phyloP scores from a whole-genome alignment of 2,797 vertebrate species.

The Gymnopithys bicolor region DNA sequence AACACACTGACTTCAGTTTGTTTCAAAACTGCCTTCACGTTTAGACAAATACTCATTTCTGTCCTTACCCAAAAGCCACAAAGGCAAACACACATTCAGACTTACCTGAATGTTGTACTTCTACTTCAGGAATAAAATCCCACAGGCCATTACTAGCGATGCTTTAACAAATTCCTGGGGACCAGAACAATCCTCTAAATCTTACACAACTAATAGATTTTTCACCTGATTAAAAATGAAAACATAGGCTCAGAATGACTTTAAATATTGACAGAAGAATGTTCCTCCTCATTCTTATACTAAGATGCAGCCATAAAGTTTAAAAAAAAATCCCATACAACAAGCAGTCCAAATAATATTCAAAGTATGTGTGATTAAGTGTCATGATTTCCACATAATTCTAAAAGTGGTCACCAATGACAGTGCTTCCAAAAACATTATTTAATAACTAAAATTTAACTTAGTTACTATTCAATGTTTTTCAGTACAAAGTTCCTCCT shows the following conservation, averaged over 20 bases:
- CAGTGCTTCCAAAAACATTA: background rate
- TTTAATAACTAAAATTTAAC: constrained; percentile 36
- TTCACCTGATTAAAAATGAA: background rate
- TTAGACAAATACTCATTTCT: background rate
- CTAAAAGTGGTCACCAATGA: background rate
- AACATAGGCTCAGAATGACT: background rate
- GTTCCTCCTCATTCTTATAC: background rate
- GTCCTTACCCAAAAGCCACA: background rate
- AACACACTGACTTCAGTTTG: background rate
- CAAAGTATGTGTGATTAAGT: background rate
- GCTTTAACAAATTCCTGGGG: background rate
- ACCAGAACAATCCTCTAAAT: background rate
- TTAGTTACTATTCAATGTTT: background rate
- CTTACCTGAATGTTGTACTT: background rate
- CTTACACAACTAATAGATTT: background rate
- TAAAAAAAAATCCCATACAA: background rate
- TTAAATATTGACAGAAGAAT: background rate
- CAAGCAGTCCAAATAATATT: background rate
- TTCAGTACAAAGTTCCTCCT: background rate
- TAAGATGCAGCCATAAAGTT: background rate
- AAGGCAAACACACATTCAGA: background rate
- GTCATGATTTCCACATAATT: background rate
- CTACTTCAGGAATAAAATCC: background rate
- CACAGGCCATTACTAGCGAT: background rate
- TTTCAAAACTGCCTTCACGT: background rate